A percentile compares a stretch with the other conserved stretches of the same genome.
phyloP scores from a whole-genome alignment of 2,888 invertebrate species.

The Pristionchus mayeri region DNA sequence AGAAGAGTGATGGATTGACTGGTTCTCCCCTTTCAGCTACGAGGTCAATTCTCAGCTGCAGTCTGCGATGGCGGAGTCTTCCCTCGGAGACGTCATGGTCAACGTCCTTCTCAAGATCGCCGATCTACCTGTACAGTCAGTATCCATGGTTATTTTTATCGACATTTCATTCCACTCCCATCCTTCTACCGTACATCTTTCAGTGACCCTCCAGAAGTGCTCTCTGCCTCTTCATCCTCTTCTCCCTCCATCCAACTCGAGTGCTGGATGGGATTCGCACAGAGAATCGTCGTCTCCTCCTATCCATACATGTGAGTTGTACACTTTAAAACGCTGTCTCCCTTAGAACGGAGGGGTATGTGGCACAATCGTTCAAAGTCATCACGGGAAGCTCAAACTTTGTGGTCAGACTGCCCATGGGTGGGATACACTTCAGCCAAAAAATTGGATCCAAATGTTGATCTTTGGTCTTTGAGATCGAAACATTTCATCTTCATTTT shows the following conservation, averaged over 20 bases:
- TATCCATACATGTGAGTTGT: constrained; percentile 64
- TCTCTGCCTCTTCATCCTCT: constrained; percentile 52
- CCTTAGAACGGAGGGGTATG: no score
- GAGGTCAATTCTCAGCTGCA: constrained; percentile 69
- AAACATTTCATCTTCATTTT: no score
- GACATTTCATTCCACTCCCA: neutral
- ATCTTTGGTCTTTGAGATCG: no score
- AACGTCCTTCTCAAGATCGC: constrained; percentile 57
- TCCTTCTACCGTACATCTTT: no score
- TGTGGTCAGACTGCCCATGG: no score
- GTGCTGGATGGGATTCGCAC: constrained; percentile 66
- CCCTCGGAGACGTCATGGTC: constrained; percentile 68
- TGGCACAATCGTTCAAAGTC: no score
- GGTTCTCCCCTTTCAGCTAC: neutral
- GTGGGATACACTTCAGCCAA: no score
- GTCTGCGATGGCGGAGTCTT: constrained; percentile 69
- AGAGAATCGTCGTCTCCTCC: constrained; percentile 56
- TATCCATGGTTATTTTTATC: neutral
- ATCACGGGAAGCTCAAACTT: no score
- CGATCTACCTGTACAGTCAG: constrained; percentile 46
- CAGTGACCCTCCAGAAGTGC: constrained; percentile 51
- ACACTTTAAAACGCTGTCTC: no score
- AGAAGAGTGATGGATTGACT: neutral
- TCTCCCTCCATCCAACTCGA: constrained; percentile 60
- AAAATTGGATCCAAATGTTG: no score